phyloP scores from a whole-genome alignment of 2,888 invertebrate genomes.

The Dynastes tityus region DNA sequence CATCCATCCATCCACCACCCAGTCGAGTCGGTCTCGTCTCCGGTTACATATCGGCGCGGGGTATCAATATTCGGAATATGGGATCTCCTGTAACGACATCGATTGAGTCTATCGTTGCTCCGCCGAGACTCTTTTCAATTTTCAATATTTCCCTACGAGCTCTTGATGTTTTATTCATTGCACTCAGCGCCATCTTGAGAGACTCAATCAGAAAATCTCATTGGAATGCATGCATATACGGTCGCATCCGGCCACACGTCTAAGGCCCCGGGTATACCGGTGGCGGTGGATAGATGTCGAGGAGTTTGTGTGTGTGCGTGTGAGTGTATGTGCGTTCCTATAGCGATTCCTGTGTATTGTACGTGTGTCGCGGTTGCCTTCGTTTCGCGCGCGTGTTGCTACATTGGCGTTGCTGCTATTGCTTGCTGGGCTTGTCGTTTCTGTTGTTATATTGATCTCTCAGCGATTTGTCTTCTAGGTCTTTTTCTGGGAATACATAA shows the following conservation, averaged over 20 bases:
- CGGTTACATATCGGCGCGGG: slow-evolving; percentile 57
- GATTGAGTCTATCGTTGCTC: slow-evolving; percentile 69
- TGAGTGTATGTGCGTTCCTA: neutral
- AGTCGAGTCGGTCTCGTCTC: slow-evolving; percentile 50
- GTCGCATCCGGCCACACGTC: slow-evolving; percentile 63
- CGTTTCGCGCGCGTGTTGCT: slow-evolving; percentile 39
- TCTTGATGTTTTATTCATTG: slow-evolving; percentile 73
- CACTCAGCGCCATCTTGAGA: slow-evolving; percentile 71
- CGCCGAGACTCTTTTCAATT: slow-evolving; percentile 71
- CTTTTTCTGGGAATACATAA: neutral
- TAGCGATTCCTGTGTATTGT: neutral
- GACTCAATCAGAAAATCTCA: slow-evolving; percentile 71
- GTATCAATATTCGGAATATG: slow-evolving; percentile 65
- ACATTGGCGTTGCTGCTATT: slow-evolving; percentile 20
- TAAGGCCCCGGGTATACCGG: slow-evolving; percentile 38
- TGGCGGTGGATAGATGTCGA: slow-evolving; percentile 28
- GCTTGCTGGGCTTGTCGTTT: slow-evolving; percentile 35
- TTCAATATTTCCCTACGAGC: slow-evolving; percentile 71
- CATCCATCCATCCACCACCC: slow-evolving; percentile 31
- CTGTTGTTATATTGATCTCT: slow-evolving; percentile 44
- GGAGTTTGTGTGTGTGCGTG: slow-evolving; percentile 27
- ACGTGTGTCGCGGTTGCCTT: slow-evolving; percentile 18
- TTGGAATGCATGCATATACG: slow-evolving; percentile 69
- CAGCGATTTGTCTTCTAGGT: slow-evolving; percentile 37
- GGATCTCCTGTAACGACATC: slow-evolving; percentile 68